Percentiles rank a stretch among this genome's conserved stretches.
These are phyloP conservation scores for Aurelia aurita complex sp. Pacific DNA, from an alignment of 30 jellyfish, hydroid and myxozoan genomes.

Conservation along the genomic window DNA sequence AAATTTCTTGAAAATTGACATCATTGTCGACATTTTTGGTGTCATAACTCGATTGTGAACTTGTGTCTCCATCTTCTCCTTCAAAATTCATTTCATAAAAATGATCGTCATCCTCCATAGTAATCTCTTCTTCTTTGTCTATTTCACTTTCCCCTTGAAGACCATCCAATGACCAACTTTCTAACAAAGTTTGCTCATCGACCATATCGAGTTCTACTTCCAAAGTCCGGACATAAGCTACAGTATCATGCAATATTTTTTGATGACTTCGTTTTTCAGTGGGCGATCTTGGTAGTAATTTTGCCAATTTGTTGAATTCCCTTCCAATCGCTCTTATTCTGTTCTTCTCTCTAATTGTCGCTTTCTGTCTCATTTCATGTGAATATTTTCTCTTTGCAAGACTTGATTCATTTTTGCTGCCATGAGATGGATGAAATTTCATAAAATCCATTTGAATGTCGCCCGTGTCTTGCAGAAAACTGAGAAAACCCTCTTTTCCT, in stretches of 20 bases:
- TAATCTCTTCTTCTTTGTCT: not conserved
- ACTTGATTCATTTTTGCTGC: not conserved
- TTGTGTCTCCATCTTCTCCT: not conserved
- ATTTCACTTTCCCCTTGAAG: not conserved
- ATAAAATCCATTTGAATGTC: no score
- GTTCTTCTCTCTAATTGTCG: constrained; percentile 65
- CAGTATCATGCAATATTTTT: constrained; percentile 69
- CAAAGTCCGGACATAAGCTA: constrained; percentile 64
- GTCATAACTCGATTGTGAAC: not conserved
- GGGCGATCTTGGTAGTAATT: constrained; percentile 27
- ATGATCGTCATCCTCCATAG: not conserved
- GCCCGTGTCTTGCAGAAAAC: no score
- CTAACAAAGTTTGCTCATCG: constrained; percentile 15
- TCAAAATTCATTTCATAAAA: not conserved
- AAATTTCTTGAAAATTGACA: not conserved
- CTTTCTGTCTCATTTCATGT: constrained; percentile 73
- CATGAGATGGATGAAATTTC: no score
- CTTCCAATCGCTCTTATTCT: constrained; percentile 62
- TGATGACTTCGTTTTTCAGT: constrained; percentile 57
- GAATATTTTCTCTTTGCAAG: constrained; percentile 52
- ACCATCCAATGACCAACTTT: constrained; percentile 18
- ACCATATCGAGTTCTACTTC: constrained; percentile 60
- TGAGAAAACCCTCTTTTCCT: no score
- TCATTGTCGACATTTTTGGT: not conserved
- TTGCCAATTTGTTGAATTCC: constrained; percentile 23